Percentiles rank a stretch among this genome's conserved stretches.
These are phyloP conservation scores for Austrofundulus limnaeus DNA, from an alignment of 2,113 vertebrate genomes.

Conservation along the genomic window DNA sequence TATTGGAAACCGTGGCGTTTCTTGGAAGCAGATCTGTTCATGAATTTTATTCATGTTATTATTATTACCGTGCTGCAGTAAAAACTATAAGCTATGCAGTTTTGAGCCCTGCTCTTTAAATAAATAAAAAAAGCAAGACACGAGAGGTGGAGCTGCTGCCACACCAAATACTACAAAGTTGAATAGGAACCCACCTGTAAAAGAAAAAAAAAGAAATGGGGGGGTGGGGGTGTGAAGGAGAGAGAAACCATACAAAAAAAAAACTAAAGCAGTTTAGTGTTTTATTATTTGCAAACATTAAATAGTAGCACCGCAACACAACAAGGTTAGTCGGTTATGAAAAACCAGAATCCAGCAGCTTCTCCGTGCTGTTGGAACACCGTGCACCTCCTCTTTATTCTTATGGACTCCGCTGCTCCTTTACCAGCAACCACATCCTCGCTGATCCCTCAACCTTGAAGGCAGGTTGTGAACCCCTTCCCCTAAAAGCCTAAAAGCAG, in stretches of 20 bases:
- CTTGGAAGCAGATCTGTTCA: not conserved
- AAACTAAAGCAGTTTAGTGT: not conserved
- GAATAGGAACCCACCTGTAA: slow-evolving; percentile 33
- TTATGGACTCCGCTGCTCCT: slow-evolving; percentile 33
- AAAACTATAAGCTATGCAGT: slow-evolving; percentile 17
- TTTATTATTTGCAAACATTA: not conserved
- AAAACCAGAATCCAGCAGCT: slow-evolving; percentile 6
- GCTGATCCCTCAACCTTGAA: slow-evolving; percentile 10
- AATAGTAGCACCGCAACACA: slow-evolving; percentile 9
- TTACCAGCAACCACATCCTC: slow-evolving; percentile 9
- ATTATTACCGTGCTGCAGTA: slow-evolving; percentile 14
- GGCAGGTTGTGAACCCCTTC: slow-evolving; percentile 13
- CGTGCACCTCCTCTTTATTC: slow-evolving; percentile 31
- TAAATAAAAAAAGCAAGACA: slow-evolving; percentile 6
- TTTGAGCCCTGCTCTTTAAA: slow-evolving; percentile 15
- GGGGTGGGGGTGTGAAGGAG: too few species aligned
- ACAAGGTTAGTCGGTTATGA: slow-evolving; percentile 4
- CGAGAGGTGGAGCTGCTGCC: slow-evolving; percentile 1
- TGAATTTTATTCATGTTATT: slow-evolving; percentile 13
- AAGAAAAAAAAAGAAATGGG: not conserved
- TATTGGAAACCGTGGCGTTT: not conserved
- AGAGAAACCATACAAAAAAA: not conserved
- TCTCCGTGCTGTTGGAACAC: slow-evolving; percentile 20
- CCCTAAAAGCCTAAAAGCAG: slow-evolving; percentile 34
- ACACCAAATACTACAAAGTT: slow-evolving; percentile 38